These are phyloP conservation scores for Drosophila mimetica DNA, from an alignment of 2,888 invertebrate species.

Conservation along the genomic window DNA sequence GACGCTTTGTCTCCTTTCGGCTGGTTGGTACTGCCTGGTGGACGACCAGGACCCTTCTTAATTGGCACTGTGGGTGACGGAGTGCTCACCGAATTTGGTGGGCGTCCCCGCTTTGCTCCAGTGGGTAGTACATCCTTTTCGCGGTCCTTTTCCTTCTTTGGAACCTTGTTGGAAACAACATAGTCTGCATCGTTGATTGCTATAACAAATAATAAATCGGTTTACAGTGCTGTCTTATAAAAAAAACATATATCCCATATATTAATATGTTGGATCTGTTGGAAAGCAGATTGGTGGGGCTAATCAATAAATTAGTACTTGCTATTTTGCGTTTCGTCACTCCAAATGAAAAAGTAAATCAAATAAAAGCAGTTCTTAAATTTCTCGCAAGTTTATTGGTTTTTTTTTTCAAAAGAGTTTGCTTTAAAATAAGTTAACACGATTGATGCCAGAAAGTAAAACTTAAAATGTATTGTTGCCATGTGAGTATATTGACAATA, in stretches of 20 bases:
- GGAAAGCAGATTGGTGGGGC: too few species aligned
- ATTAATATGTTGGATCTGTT: too few species aligned
- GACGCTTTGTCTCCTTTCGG: slow-evolving; percentile 27
- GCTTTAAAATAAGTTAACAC: slow-evolving; percentile 68
- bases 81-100: slow-evolving; percentile 31
- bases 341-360: slow-evolving; percentile 60
- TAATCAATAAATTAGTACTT: slow-evolving; percentile 10
- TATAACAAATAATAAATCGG: slow-evolving; percentile 46
- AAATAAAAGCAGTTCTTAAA: slow-evolving; percentile 38
- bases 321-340: slow-evolving; percentile 58
- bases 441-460: slow-evolving; percentile 50
- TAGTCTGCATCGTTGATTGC: slow-evolving; percentile 83
- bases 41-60: slow-evolving; percentile 45
- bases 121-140: slow-evolving; percentile 54
- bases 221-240: neutral
- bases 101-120: slow-evolving; percentile 53
- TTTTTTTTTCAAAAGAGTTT: slow-evolving; percentile 13
- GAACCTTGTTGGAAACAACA: slow-evolving; percentile 65
- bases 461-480: slow-evolving; percentile 34
- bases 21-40: slow-evolving; percentile 38
- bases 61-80: slow-evolving; percentile 38
- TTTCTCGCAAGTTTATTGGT: slow-evolving; percentile 39
- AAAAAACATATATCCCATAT: too few species aligned
- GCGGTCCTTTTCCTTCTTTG: slow-evolving; percentile 79
- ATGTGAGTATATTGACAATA: slow-evolving; percentile 6